Base-by-base conservation (phyloP, 2,113 vertebrate genomes). In the Nerophis lumbriciformis region DNA sequence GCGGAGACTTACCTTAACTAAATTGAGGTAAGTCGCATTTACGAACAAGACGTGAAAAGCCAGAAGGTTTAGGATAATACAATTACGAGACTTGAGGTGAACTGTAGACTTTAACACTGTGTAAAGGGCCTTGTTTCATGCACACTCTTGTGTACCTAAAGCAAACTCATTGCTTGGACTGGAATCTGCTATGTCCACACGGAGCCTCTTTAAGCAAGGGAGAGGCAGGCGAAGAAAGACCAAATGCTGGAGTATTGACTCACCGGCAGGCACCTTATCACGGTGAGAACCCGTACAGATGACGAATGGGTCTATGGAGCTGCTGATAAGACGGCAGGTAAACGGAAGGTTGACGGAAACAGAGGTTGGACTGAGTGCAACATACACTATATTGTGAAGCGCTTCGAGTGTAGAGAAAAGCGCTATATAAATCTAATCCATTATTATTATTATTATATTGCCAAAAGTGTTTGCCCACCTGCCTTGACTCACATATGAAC, bases 311-410 rank as follows among this genome's bases (percentile, higher is more conserved):
- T 84, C 72, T 78, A 69, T 69, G 77, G 82, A 4, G 65, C 61
- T 37, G 78, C 78, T 77, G 84, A 88, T 86, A 87, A 86, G 83
- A 73, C 36, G 35, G 47, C 75, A 83, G 85, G 82, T 87, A 78
- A 81, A 78, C 70, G 61, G 69, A 81, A 77, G 79, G 85, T 80
- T 83, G 75, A 83, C 19, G 39, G 76, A 76, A 80, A 77, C 61
- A 78, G 73, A 75, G 78, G 64, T 67, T 61, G 55, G 66, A 56
- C 65, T 13, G 68, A 75, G 62, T 15, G 65, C 68, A 61, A 71
- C 73, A 69, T 28, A 28, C 28, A 28, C 28, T 28, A 28, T 28
- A 19, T 19, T 19, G 19, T 19, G 19, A 19, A 19, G 19, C 2
- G 19, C 19, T 19, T 19, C 19, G 19, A 19, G 19, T 19, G 19